Percentiles rank a stretch among this genome's conserved stretches.
Conservation (phyloP, 30 jellyfish, hydroid and myxozoan species). For the Aurelia sp. region DNA sequence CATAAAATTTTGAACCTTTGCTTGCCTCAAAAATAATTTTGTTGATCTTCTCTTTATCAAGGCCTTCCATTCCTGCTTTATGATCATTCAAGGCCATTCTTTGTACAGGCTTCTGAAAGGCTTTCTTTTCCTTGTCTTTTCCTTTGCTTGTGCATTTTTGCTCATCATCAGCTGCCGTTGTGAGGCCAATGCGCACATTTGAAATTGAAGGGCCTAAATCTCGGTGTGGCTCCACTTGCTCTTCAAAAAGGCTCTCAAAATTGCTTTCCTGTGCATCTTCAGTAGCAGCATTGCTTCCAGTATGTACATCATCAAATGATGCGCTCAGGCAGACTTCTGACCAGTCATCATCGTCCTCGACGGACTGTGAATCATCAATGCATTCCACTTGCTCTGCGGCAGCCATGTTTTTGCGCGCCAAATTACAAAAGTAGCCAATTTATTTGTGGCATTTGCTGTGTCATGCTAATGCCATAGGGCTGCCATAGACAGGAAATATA, state of each 20-base stretch:
- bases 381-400: not conserved
- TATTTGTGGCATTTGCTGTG: too few relatives aligned
- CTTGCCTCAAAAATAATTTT: constrained; percentile 91
- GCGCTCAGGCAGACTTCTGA: not conserved
- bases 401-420: constrained; percentile 26
- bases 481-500: too few relatives aligned
- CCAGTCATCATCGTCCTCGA: constrained; percentile 26
- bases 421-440: too few relatives aligned
- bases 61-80: constrained; percentile 96
- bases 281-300: not conserved
- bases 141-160: too few relatives aligned
- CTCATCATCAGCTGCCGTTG: too few relatives aligned
- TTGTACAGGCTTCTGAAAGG: constrained; percentile 52
- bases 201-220: constrained; percentile 4
- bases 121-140: not conserved
- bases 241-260: too few relatives aligned
- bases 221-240: not conserved
- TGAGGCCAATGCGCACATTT: too few relatives aligned
- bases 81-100: constrained; percentile 88
- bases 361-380: not conserved
- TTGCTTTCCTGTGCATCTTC: too few relatives aligned
- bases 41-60: constrained; percentile 89
- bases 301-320: not conserved
- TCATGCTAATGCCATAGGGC: too few relatives aligned
- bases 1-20: constrained; percentile 92